A percentile compares a stretch with the other conserved stretches of the same genome.
These are phyloP conservation scores for Carassius auratus DNA, from an alignment of 2,113 vertebrate species.

Conservation along the genomic window DNA sequence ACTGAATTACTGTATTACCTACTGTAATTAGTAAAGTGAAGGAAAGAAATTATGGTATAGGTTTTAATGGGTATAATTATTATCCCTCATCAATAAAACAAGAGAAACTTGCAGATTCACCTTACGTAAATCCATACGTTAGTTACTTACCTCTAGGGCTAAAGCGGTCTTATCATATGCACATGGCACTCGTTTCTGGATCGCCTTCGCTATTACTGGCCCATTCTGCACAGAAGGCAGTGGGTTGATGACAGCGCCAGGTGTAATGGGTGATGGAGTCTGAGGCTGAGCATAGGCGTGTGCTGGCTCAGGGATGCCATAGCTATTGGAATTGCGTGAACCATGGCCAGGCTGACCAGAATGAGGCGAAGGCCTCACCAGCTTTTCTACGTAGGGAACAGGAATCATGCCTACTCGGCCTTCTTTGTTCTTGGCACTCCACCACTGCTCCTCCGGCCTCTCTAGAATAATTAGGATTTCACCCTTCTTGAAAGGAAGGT, in stretches of 20 bases:
- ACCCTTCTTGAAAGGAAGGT: constrained; percentile 96
- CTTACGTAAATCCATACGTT: background rate
- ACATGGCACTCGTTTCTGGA: constrained; percentile 97
- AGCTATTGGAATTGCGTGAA: constrained; percentile 95
- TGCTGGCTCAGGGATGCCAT: constrained; percentile 94
- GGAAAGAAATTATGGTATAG: background rate
- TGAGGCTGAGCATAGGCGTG: constrained; percentile 96
- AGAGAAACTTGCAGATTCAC: background rate
- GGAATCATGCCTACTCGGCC: constrained; percentile 96
- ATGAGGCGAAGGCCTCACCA: constrained; percentile 80
- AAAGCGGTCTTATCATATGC: constrained; percentile 98
- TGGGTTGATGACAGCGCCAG: constrained; percentile 85
- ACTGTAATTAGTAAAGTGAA: background rate
- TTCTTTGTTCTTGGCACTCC: constrained; percentile 97
- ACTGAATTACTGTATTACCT: background rate
- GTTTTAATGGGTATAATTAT: background rate
- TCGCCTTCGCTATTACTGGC: constrained; percentile 94
- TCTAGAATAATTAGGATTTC: constrained; percentile 93
- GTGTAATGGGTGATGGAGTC: constrained; percentile 83
- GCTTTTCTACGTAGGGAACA: constrained; percentile 96
- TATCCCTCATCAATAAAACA: background rate
- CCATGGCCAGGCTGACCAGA: constrained; percentile 80
- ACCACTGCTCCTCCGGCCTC: constrained; percentile 99
- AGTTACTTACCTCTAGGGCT: constrained; percentile 87
- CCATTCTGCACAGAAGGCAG: constrained; percentile 93